Percentiles rank a stretch among this genome's conserved stretches.
Evolutionary conservation across 2,888 invertebrate genomes (phyloP).

Genomic region (Heliconius hortense): DNA sequence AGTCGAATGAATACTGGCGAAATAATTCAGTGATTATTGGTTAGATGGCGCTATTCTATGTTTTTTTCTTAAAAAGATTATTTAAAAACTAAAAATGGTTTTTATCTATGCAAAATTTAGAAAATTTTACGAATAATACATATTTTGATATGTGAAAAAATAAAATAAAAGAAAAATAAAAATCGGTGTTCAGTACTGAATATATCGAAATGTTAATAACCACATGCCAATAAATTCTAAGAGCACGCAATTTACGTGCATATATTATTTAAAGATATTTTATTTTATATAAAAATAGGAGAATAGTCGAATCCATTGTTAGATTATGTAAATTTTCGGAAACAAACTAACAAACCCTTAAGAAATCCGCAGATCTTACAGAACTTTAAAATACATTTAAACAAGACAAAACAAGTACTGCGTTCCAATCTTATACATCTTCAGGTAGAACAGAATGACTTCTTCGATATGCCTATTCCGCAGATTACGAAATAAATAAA

Average conservation of each 20-base stretch:
- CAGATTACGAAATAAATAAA: too few species aligned
- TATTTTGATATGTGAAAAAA: not conserved
- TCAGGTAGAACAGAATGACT: not conserved
- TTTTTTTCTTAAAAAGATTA: not conserved
- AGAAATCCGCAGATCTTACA: not conserved
- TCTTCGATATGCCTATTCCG: not conserved
- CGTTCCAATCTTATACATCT: not conserved
- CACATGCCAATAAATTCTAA: not conserved
- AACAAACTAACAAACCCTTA: not conserved
- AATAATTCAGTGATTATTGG: slow-evolving; percentile 61
- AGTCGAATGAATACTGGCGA: slow-evolving; percentile 43
- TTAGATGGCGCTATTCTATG: slow-evolving; percentile 71
- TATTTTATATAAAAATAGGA: not conserved
- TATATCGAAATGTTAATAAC: not conserved
- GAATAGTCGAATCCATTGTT: not conserved
- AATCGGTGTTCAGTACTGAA: not conserved
- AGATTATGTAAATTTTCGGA: not conserved
- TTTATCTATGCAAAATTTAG: not conserved
- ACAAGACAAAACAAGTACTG: not conserved
- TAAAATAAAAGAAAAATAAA: not conserved
- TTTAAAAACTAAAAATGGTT: not conserved
- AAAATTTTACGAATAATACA: not conserved
- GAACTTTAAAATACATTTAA: too few species aligned
- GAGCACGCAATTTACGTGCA: not conserved
- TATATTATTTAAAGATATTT: not conserved